phyloP scores from a whole-genome alignment of 1,140 invertebrate species.

The Habropoda laboriosa region DNA sequence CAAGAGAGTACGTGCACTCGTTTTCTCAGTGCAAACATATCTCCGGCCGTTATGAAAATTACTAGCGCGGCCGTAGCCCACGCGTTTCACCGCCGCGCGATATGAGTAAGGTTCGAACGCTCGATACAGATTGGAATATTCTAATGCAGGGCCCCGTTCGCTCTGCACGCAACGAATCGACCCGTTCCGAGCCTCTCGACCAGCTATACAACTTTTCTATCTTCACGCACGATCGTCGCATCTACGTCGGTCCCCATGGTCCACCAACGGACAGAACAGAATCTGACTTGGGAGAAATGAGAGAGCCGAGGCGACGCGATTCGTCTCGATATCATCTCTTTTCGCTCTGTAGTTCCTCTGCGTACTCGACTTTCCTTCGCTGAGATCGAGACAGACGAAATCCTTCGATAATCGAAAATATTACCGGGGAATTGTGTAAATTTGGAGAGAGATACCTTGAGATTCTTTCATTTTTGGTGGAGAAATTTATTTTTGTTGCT shows the following conservation, averaged over 20 bases:
- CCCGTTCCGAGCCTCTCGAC: constrained; percentile 24
- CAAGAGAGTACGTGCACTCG: neutral
- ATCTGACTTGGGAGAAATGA: constrained; percentile 32
- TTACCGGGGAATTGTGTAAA: too few relatives aligned
- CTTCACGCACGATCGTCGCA: constrained; percentile 72
- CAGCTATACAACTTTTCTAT: constrained; percentile 71
- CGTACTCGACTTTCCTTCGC: too few relatives aligned
- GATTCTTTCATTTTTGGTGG: too few relatives aligned
- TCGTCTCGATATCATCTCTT: neutral
- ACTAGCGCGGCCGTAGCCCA: neutral
- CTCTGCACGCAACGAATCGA: constrained; percentile 48
- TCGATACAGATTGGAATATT: constrained; percentile 51
- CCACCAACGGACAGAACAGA: neutral
- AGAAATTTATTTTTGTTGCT: too few relatives aligned
- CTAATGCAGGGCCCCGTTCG: constrained; percentile 33
- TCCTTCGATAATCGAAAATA: too few relatives aligned
- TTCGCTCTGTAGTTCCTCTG: neutral
- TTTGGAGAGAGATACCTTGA: too few relatives aligned
- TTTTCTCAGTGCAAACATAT: neutral
- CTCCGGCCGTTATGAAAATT: constrained; percentile 7
- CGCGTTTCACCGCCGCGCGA: neutral
- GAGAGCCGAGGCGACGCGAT: constrained; percentile 7
- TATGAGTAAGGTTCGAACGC: constrained; percentile 6
- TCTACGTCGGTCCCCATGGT: constrained; percentile 54
- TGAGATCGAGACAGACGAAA: too few relatives aligned